Conservation (phyloP, 1,140 invertebrate genomes). For the Scylla paramamosain region DNA sequence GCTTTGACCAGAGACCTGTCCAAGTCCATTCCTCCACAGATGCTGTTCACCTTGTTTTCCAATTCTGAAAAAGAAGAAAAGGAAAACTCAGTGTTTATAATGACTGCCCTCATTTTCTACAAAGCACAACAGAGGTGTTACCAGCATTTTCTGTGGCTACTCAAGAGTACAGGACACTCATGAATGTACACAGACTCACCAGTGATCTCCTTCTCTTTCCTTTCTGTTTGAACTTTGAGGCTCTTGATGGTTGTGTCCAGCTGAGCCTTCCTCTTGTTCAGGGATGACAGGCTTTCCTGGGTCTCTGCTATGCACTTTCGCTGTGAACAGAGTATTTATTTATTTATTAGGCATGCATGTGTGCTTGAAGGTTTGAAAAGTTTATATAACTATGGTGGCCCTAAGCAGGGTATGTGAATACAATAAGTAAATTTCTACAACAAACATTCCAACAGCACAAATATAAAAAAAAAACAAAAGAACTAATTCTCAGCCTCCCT, state of each 20-base stretch:
- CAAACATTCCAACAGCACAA: no score
- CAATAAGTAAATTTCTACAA: no score
- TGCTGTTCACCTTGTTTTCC: conserved; percentile 49
- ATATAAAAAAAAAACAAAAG: no score
- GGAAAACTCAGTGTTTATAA: background rate
- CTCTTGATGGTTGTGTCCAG: conserved; percentile 55
- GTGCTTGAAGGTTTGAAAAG: no score
- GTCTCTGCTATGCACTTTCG: background rate
- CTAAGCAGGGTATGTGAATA: no score
- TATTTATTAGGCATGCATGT: no score
- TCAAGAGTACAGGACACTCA: no score
- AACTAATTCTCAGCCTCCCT: no score
- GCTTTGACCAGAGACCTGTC: conserved; percentile 60
- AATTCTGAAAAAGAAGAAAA: conserved; percentile 30
- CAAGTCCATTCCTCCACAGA: conserved; percentile 45
- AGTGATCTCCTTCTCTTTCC: conserved; percentile 58
- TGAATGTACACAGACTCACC: conserved; percentile 5
- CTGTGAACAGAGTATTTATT: background rate
- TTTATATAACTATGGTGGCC: background rate
- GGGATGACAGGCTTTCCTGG: background rate
- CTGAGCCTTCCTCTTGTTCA: conserved; percentile 56
- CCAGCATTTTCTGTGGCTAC: no score
- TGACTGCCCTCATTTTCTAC: no score
- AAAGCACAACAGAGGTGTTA: no score
- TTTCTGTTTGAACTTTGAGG: conserved; percentile 45